phyloP scores from a whole-genome alignment of 1,140 invertebrate genomes.

The Magallana angulata region DNA sequence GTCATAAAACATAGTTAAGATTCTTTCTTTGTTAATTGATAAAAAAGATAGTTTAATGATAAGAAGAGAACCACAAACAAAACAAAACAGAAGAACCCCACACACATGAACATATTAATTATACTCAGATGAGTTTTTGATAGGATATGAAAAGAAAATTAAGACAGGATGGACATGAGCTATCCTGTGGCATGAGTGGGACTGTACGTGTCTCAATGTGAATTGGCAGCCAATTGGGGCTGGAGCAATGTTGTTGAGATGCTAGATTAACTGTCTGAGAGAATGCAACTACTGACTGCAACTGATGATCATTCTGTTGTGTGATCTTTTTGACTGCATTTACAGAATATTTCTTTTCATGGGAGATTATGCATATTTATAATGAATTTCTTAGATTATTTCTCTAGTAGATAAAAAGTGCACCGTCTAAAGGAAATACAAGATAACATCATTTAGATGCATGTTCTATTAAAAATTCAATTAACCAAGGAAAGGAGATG shows the following conservation, averaged over 20 bases:
- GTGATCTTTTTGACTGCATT: slow-evolving; percentile 4
- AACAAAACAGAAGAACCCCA: too few species aligned
- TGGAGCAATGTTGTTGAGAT: not conserved
- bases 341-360: not conserved
- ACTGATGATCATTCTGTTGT: not conserved
- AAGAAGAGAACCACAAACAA: too few species aligned
- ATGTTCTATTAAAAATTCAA: not conserved
- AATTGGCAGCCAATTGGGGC: not conserved
- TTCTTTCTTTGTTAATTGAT: too few species aligned
- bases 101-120: too few species aligned
- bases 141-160: too few species aligned
- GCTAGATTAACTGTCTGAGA: not conserved
- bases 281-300: not conserved
- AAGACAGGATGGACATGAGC: too few species aligned
- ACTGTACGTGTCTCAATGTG: too few species aligned
- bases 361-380: not conserved
- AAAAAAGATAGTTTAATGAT: too few species aligned
- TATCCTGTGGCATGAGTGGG: too few species aligned
- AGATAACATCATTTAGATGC: slow-evolving; percentile 23
- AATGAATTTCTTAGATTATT: not conserved
- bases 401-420: slow-evolving; percentile 7
- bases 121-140: too few species aligned
- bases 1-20: too few species aligned
- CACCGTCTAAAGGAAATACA: not conserved
- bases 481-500: not conserved